Evolutionary conservation across 2,113 vertebrate species (phyloP).

Genomic region (Brachypteracias leptosomus): DNA sequence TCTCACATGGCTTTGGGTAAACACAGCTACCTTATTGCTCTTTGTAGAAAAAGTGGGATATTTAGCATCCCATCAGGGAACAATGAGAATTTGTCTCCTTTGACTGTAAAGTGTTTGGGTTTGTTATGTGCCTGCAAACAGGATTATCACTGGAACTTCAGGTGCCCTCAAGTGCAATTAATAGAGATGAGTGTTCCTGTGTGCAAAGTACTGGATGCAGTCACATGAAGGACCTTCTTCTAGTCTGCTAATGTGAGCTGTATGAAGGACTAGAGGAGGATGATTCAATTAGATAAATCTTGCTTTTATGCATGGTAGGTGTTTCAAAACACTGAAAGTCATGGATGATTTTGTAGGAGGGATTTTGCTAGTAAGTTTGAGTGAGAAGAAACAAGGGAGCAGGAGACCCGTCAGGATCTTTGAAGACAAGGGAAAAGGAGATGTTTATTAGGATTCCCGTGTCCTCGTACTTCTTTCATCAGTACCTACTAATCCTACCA

Average conservation of each 20-base stretch:
- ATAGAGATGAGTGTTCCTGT: accelerated
- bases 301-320: neutral
- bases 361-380: neutral
- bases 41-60: neutral
- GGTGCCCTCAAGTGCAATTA: neutral
- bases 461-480: neutral
- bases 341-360: neutral
- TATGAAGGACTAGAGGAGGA: neutral
- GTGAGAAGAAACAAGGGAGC: neutral
- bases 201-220: neutral
- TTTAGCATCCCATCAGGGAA: neutral
- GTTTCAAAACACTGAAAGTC: neutral
- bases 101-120: neutral
- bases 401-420: neutral
- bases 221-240: neutral
- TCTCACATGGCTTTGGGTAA: neutral
- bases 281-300: neutral
- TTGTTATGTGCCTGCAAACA: neutral
- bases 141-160: neutral
- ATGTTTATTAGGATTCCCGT: neutral
- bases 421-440: neutral
- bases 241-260: neutral
- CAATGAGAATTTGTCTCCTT: neutral
- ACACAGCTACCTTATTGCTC: too few relatives aligned
- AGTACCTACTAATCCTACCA: neutral